Evolutionary conservation across 1,140 invertebrate species (phyloP), one percentile per base, ranked within the genome.

Genomic region (Polyergus mexicanus): DNA sequence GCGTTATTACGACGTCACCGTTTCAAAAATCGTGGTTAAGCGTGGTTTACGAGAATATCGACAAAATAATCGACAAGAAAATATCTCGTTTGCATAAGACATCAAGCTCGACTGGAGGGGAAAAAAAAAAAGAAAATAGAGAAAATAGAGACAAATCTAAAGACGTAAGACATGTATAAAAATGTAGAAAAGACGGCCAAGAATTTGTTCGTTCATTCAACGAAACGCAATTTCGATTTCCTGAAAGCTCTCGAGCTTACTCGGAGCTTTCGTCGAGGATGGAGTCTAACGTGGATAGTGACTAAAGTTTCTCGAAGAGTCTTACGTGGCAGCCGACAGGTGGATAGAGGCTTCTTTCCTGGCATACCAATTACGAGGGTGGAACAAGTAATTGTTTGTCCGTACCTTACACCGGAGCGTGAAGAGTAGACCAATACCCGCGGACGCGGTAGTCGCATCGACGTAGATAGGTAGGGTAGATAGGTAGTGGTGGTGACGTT

Each of bases 331-430:
- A 78, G 88, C 87, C 92, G 92, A 92, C 92, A 92, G 92, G 89
- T 92, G 88, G 90, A 93, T 90, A 81, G 89, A 90, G 89, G 92
- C 88, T 92, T 91, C 92, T 85, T 92, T 91, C 88, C 85, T 88
- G 88, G 92, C 90, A 92, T 93, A 92, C 92, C 92, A 93, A 94
- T 93, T 92, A 92, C 91, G 78, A 74, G 86, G 83, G 77, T 88
- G 88, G 88, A 89, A 89, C 88, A 88, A 90, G 90, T 93, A 93
- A 94, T 93, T 93, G 93, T 94, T 91, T 93, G 91, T 90, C 91
- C 90, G 91, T 92, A 90, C 89, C 89, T 91, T 90, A 90, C 91
- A 86, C 89, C 76, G 80, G 41, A 56, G 56, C 54, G 54, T 56
- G 66, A 74, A 71, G 69, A 62, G 68, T 78, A 85, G 86, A 72